Base-by-base conservation (phyloP, 1,140 invertebrate species). In the Lethrus apterus region DNA sequence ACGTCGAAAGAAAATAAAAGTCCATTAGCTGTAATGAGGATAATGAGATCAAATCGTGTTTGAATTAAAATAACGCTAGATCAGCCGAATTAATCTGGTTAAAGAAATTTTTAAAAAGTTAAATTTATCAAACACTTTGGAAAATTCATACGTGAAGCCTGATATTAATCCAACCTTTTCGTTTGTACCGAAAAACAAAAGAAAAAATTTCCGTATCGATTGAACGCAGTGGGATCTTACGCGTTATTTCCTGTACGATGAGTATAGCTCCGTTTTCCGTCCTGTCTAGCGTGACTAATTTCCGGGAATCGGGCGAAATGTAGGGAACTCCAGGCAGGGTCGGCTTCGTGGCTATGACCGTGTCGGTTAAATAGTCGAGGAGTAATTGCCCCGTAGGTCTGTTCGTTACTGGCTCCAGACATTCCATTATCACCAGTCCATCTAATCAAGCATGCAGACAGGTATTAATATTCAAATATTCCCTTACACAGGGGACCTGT, bases 351-450 rank as follows among this genome's bases (percentile, higher is more conserved):
- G 69, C 70, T 1, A 87, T 65, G 2, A 88, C 80, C 2, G 78
- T 76, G 60, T 89, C 84, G 1, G 86, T 88, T 18, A 89, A 62
- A 58, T 85, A 84, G 66, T 89, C 86, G 36, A 89, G 56, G 4
- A 88, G 64, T 2, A 89, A 62, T 67, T 87, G 84, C 1, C 83
- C 83, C 0, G 77, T 79, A 3, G 75, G 65, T 29, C 72, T 66
- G 18, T 70, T 70, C 2, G 78, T 83, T 14, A 81, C 70, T 48
- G 80, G 78, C 56, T 84, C 81, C 43, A 76, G 69, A 56, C 85
- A 88, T 63, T 85, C 76, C 49, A 87, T 69, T 42, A 87, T 72
- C 2, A 86, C 76, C 46, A 83, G 77, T 21, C 85, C 84, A 64
- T 86, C 85, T 88, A 64, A 62, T 46, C 18, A 42, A 26, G 23